phyloP scores from a whole-genome alignment of 92 coral and sea anemone genomes.

The Blastomussa wellsi region DNA sequence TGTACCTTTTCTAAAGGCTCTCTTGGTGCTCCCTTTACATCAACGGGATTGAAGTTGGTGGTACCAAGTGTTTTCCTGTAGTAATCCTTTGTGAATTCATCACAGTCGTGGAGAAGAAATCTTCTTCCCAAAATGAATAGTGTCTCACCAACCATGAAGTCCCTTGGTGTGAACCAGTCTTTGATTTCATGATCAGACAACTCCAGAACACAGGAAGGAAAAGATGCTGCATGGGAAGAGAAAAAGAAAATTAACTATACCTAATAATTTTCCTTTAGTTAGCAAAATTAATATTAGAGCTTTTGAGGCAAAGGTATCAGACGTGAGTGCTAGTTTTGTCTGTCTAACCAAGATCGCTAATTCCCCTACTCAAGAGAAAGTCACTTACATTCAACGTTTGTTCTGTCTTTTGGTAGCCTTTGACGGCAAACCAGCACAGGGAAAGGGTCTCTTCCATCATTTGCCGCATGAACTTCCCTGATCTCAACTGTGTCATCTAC shows the following conservation, averaged over 20 bases:
- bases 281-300: neutral
- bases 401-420: conserved; percentile 87
- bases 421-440: conserved; percentile 98
- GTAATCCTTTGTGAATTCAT: conserved; percentile 92
- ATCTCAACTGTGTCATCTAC: conserved; percentile 98
- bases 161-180: conserved; percentile 96
- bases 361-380: too few relatives aligned
- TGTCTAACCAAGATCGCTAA: neutral
- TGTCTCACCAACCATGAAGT: conserved; percentile 93
- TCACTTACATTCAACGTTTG: conserved; percentile 92
- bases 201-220: conserved; percentile 93
- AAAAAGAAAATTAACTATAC: neutral
- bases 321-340: too few relatives aligned
- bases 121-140: conserved; percentile 89
- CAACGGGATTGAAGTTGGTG: conserved; percentile 77
- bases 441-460: conserved; percentile 97
- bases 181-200: conserved; percentile 94
- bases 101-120: conserved; percentile 88
- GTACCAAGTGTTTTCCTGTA: conserved; percentile 82
- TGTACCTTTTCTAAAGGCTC: conserved; percentile 70
- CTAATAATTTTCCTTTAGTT: neutral
- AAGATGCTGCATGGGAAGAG: conserved; percentile 73
- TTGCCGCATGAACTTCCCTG: conserved; percentile 90
- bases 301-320: neutral
- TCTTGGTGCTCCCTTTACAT: conserved; percentile 69